phyloP scores from a whole-genome alignment of 1,140 invertebrate genomes.

The Achatina immaculata region DNA sequence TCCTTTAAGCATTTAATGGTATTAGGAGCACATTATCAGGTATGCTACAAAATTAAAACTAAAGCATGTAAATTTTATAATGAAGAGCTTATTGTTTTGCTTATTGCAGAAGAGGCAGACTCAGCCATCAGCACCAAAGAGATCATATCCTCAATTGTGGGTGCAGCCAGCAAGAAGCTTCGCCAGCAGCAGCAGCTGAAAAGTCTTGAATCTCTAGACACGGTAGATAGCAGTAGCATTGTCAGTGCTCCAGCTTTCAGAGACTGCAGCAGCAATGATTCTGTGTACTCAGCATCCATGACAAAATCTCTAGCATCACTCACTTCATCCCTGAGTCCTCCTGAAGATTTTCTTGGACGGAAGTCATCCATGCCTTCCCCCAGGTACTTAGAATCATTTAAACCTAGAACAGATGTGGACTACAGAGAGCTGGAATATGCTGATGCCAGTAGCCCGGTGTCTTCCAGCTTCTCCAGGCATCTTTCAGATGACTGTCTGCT shows the following conservation, averaged over 20 bases:
- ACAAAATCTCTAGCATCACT: constrained; percentile 39
- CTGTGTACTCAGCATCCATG: constrained; percentile 51
- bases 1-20: too few species aligned
- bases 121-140: constrained; percentile 78
- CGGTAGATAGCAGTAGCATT: constrained; percentile 12
- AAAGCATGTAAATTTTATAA: too few species aligned
- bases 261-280: constrained; percentile 3
- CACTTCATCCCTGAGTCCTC: constrained; percentile 39
- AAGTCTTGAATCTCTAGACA: constrained; percentile 49
- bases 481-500: constrained; percentile 61
- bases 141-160: constrained; percentile 85
- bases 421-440: constrained; percentile 54
- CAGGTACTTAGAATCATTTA: neutral
- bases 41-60: too few species aligned
- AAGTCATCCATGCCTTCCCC: constrained; percentile 5
- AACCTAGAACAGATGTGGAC: constrained; percentile 46
- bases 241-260: constrained; percentile 45
- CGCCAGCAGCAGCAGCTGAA: constrained; percentile 52
- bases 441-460: constrained; percentile 15
- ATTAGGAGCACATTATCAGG: too few species aligned
- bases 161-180: constrained; percentile 84
- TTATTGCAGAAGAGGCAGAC: constrained; percentile 56
- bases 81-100: too few species aligned
- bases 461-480: constrained; percentile 41
- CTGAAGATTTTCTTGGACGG: constrained; percentile 41